A percentile compares a stretch with the other conserved stretches of the same genome.
These are phyloP conservation scores for Paraescarpia echinospica DNA, from an alignment of 1,140 invertebrate species.

Conservation along the genomic window DNA sequence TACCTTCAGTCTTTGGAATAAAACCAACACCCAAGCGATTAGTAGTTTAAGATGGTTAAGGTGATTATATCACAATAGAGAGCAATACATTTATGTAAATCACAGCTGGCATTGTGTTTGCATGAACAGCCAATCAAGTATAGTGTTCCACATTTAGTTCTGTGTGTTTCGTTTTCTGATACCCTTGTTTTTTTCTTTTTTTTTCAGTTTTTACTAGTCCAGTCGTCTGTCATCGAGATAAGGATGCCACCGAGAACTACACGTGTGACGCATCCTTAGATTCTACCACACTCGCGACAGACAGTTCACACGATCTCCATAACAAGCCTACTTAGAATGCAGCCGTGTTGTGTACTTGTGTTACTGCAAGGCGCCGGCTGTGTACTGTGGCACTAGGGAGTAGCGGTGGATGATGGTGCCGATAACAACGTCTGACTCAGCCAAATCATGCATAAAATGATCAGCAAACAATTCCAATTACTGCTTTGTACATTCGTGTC, in stretches of 20 bases:
- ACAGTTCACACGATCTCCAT: too few species aligned
- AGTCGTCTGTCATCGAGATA: background rate
- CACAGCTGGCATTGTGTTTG: background rate
- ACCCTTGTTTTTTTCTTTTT: background rate
- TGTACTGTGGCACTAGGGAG: background rate
- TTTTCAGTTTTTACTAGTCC: too few species aligned
- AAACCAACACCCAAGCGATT: too few species aligned
- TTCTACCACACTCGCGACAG: background rate
- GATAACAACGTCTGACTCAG: background rate
- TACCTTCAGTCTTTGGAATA: too few species aligned
- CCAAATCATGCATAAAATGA: background rate
- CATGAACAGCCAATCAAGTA: background rate
- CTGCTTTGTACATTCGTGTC: background rate
- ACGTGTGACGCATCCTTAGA: background rate
- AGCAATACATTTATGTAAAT: background rate
- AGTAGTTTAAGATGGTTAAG: too few species aligned
- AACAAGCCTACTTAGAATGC: too few species aligned
- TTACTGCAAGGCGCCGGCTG: background rate
- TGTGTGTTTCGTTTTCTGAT: background rate
- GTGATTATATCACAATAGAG: too few species aligned
- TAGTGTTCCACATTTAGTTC: background rate
- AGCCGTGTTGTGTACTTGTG: too few species aligned
- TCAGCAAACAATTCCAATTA: background rate
- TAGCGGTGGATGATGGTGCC: background rate
- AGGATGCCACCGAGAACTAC: background rate